phyloP scores from a whole-genome alignment of 2,888 invertebrate genomes.

The Melangyna quadrimaculata region DNA sequence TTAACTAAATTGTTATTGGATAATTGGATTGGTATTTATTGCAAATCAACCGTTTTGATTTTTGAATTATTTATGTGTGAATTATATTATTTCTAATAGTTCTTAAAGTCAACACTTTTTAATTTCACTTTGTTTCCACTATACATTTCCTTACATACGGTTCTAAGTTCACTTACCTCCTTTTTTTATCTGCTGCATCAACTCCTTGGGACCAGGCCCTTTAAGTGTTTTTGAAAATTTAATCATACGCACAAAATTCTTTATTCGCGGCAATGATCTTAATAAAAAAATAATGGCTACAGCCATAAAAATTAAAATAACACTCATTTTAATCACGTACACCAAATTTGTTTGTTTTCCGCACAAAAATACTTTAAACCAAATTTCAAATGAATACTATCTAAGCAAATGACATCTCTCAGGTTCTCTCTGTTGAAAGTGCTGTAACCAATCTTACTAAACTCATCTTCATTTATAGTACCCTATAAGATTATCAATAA shows the following conservation, averaged over 20 bases:
- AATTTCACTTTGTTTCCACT: neutral
- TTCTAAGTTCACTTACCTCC: slow-evolving; percentile 75
- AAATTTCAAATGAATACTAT: neutral
- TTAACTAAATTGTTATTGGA: too few relatives aligned
- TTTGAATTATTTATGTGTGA: too few relatives aligned
- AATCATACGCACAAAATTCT: slow-evolving; percentile 74
- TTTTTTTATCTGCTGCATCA: slow-evolving; percentile 77
- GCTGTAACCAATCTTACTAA: neutral
- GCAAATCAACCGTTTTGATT: too few relatives aligned
- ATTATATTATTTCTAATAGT: too few relatives aligned
- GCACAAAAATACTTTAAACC: neutral
- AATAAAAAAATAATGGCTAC: slow-evolving; percentile 34
- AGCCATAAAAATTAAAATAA: slow-evolving; percentile 24
- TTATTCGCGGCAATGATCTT: slow-evolving; percentile 31
- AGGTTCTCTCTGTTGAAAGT: neutral
- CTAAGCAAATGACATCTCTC: neutral
- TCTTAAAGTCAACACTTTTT: too few relatives aligned
- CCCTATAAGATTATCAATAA: rapidly evolving
- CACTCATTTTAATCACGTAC: slow-evolving; percentile 28
- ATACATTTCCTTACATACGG: neutral
- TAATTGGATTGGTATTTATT: too few relatives aligned
- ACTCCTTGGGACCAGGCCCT: slow-evolving; percentile 76
- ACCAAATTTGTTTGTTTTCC: neutral
- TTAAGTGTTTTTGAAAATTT: slow-evolving; percentile 76
- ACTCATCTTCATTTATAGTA: neutral